These are phyloP conservation scores for Ciona savignyi DNA, from an alignment of 23 tunicate genomes.

Conservation along the genomic window DNA sequence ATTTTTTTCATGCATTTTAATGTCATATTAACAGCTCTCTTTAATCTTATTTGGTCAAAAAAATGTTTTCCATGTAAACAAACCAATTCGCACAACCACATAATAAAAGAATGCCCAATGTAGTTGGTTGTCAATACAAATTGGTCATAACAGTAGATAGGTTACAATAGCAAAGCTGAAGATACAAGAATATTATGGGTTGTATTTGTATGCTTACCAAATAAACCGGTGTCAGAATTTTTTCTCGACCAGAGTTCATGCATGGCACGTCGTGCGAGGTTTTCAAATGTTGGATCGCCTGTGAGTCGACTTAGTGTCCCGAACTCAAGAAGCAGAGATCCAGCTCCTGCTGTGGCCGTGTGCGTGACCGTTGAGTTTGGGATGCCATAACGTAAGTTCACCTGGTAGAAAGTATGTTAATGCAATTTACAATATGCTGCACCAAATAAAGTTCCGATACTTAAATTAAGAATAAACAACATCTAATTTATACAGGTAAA, in stretches of 20 bases:
- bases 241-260: slow-evolving; percentile 70
- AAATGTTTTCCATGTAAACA: no score
- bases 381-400: slow-evolving; percentile 60
- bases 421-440: background rate
- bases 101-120: no score
- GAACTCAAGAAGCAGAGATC: slow-evolving; percentile 82
- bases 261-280: slow-evolving; percentile 69
- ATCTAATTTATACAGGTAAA: no score
- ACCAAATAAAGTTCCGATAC: no score
- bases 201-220: slow-evolving; percentile 26
- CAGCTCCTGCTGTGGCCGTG: slow-evolving; percentile 95
- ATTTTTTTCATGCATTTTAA: no score
- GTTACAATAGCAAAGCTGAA: no score
- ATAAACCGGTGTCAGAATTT: slow-evolving; percentile 40
- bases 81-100: no score
- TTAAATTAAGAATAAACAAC: no score
- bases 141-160: no score
- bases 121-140: no score
- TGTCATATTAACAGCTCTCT: no score
- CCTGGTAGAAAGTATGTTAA: slow-evolving; percentile 20
- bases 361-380: slow-evolving; percentile 64
- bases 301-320: slow-evolving; percentile 81
- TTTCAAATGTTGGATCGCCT: slow-evolving; percentile 85
- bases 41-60: no score
- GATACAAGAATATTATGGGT: background rate